phyloP scores from a whole-genome alignment of 2,888 invertebrate genomes.

The Noctua janthina region DNA sequence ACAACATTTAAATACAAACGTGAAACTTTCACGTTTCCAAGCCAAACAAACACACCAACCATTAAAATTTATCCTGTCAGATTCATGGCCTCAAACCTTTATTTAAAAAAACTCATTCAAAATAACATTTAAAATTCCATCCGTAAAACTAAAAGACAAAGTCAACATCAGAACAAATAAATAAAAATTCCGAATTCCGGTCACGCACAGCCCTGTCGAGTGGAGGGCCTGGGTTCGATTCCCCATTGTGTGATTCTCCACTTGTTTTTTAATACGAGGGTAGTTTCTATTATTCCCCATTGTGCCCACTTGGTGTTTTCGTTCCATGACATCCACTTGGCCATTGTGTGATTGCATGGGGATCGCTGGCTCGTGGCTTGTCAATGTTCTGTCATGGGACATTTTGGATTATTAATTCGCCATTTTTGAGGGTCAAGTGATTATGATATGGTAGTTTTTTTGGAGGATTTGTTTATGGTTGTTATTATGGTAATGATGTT shows the following conservation, averaged over 20 bases:
- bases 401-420: conserved; percentile 79
- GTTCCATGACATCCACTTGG: conserved; percentile 86
- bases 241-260: conserved; percentile 86
- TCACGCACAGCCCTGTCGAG: conserved; percentile 87
- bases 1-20: conserved; percentile 8
- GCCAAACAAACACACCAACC: conserved; percentile 10
- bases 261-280: conserved; percentile 89
- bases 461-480: conserved; percentile 45
- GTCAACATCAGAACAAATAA: conserved; percentile 70
- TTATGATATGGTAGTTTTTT: conserved; percentile 69
- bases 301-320: conserved; percentile 84
- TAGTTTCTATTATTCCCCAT: conserved; percentile 88
- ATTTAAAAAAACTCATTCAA: conserved; percentile 33
- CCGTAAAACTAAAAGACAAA: conserved; percentile 56
- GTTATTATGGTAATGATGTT: conserved; percentile 19
- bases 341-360: conserved; percentile 66
- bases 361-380: conserved; percentile 50
- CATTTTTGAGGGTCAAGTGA: conserved; percentile 80
- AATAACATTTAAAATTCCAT: conserved; percentile 58
- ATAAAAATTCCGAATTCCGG: conserved; percentile 78
- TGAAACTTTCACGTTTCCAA: conserved; percentile 18
- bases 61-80: conserved; percentile 19
- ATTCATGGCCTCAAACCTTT: conserved; percentile 17
- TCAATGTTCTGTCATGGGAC: conserved; percentile 54
- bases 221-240: conserved; percentile 84